Conservation (phyloP, 1,140 invertebrate species). For the Metaphire vulgaris region DNA sequence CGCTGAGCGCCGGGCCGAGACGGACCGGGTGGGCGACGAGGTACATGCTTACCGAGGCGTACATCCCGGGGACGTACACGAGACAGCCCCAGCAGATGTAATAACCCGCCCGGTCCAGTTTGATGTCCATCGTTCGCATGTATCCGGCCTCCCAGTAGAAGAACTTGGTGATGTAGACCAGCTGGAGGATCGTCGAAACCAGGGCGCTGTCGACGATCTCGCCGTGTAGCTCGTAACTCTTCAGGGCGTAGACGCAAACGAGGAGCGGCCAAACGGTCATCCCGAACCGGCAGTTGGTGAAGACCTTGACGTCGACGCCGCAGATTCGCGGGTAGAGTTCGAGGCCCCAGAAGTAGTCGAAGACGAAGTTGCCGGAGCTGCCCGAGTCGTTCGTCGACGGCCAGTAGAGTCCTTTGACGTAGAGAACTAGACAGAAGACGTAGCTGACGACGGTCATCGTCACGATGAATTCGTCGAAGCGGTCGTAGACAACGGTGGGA, state of each 20-base stretch:
- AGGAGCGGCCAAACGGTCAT: slow-evolving; percentile 59
- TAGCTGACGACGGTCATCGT: slow-evolving; percentile 55
- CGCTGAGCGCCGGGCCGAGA: slow-evolving; percentile 38
- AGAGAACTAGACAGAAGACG: slow-evolving; percentile 53
- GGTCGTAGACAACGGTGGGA: slow-evolving; percentile 51
- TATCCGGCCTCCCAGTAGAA: slow-evolving; percentile 62
- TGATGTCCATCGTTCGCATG: slow-evolving; percentile 61
- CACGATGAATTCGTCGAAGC: slow-evolving; percentile 54
- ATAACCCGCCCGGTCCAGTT: slow-evolving; percentile 59
- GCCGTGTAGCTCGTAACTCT: slow-evolving; percentile 49
- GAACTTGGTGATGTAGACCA: slow-evolving; percentile 59
- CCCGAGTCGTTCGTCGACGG: slow-evolving; percentile 44
- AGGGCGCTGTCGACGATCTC: slow-evolving; percentile 49
- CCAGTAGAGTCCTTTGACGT: slow-evolving; percentile 47
- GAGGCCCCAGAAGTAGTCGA: slow-evolving; percentile 59
- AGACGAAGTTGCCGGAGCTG: slow-evolving; percentile 49
- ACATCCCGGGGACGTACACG: slow-evolving; percentile 57
- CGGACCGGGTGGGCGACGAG: slow-evolving; percentile 52
- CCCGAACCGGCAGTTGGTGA: slow-evolving; percentile 57
- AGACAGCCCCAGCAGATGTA: slow-evolving; percentile 57
- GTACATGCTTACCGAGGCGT: slow-evolving; percentile 56
- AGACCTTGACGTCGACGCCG: slow-evolving; percentile 46
- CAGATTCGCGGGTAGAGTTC: slow-evolving; percentile 57
- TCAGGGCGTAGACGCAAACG: slow-evolving; percentile 47
- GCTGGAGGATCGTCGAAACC: slow-evolving; percentile 51